Base-by-base conservation (phyloP, 2,888 invertebrate genomes). In the Piscicola geometra region DNA sequence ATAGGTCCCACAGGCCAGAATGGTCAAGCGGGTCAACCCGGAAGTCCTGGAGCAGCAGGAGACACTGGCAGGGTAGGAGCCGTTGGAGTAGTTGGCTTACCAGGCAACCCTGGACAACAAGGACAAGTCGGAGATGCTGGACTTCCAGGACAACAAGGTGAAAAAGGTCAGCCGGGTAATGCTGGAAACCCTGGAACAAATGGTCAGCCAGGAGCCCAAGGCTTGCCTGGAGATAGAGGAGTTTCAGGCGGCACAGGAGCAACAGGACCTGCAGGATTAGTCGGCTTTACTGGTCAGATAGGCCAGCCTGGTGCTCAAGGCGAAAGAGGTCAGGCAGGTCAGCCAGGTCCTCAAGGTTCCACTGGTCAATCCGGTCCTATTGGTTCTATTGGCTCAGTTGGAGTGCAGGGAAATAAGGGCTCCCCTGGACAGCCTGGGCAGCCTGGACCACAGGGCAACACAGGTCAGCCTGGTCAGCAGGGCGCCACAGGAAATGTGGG, bases 1-100 rank as follows among this genome's bases (percentile, higher is more conserved):
- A 76, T 80, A 18, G 84, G 83, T 35, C 72, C 79, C 0, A 28
- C 80, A 21, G 84, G 84, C 71, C 78, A 82, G 82, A 71, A 76
- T 79, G 52, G 66, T 74, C 32, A 1, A 33, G 21, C 56, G n/a
- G 72, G 72, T 12, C 56, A 56, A 36, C 12, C 68, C 18, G 76
- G 77, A 28, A 33, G 67, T 32, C 76, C 70, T 30, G 76, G 76
- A 50, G 32, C 47, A 50, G 30, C 33, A 28, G 69, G 75, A 41
- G 64, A 75, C 0, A 0, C 77, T 15, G 79, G 74, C 66, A 71
- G 47, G 28, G 36, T 64, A 25, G 78, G 78, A 36, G 25, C 33
- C 18, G 52, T 41, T 64, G 78, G 78, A 18, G 30, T 35, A 32
- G 21, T 74, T 74, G 76, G 76, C 41, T 35, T 35, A 28, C 50